Evolutionary conservation across 2,888 invertebrate species (phyloP), one percentile per base, ranked within the genome.

Genomic region (Gasteruption jaculator): DNA sequence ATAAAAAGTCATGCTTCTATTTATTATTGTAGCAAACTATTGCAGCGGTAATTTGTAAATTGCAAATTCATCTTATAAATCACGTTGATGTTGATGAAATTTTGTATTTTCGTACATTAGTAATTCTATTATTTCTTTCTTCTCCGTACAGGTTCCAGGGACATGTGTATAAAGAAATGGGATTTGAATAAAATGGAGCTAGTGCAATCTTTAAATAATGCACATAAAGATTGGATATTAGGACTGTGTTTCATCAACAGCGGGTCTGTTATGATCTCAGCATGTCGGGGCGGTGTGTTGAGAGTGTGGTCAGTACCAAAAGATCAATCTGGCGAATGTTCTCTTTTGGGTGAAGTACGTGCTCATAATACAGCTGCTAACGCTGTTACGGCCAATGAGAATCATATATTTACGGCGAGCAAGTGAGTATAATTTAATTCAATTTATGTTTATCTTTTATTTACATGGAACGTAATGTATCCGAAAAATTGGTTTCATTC

Each of bases 121-220:
- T n/a, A n/a, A n/a, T n/a, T 38, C 10, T 21, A 35, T 21, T 8
- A 21, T 22, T 3, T 4, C 10, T 22, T 14, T 5, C 5, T 21
- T 40, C 3, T 15, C 36, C 32, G 24, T 40, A 8, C 31, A 70
- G 70, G 89, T 25, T 89, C 89, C 5, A 73, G 91, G 31, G 91
- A 91, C 71, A 85, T 83, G 70, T 86, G 87, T 64, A 84, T 91
- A 66, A 91, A 91, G 73, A 83, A 87, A 56, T 91, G 90, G 90
- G 82, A 83, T 59, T 73, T 90, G 25, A 65, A 71, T 3, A 75
- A 74, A 50, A 76, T 77, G 68, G 75, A 78, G 40, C 70, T 80
- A 41, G 74, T 79, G 10, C 79, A 80, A 55, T 81, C 82, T 16
- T 75, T 88, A 48, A 88, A 86, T 72, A 84, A 85, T 71, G 89